These are phyloP conservation scores for Thereva unica DNA, from an alignment of 2,888 invertebrate species.

Conservation along the genomic window DNA sequence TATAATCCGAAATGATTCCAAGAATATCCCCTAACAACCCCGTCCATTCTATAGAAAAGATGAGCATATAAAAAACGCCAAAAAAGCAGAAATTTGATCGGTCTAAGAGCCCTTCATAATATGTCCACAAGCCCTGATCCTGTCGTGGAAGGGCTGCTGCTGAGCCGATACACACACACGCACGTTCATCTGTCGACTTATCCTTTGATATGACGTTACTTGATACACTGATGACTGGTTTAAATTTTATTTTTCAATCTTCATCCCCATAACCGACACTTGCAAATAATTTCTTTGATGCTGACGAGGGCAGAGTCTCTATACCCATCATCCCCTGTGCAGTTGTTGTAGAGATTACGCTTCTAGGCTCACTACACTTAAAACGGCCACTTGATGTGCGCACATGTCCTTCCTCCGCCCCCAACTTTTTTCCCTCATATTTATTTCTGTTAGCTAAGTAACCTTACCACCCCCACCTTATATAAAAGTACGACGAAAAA, in stretches of 20 bases:
- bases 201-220: constrained; percentile 31
- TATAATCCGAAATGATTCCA: constrained; percentile 8
- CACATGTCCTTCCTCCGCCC: constrained; percentile 8
- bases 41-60: constrained; percentile 5
- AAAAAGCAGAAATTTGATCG: constrained; percentile 17
- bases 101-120: constrained; percentile 17
- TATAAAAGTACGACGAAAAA: constrained; percentile 11
- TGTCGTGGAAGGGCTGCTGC: background rate
- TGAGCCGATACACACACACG: background rate
- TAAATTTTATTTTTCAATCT: constrained; percentile 40
- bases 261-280: constrained; percentile 25
- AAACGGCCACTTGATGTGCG: constrained; percentile 10
- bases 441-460: constrained; percentile 30
- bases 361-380: background rate
- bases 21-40: constrained; percentile 7
- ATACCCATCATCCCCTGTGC: too few species aligned
- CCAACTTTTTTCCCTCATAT: constrained; percentile 9
- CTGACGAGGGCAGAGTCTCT: constrained; percentile 5
- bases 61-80: constrained; percentile 19
- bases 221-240: constrained; percentile 37
- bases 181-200: constrained; percentile 3
- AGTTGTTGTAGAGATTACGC: background rate
- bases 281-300: constrained; percentile 27
- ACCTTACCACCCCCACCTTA: constrained; percentile 4
- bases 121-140: background rate